A percentile compares a stretch with the other conserved stretches of the same genome.
Evolutionary conservation across 2,797 vertebrate genomes (phyloP).

Genomic region (Syngnathus acus): DNA sequence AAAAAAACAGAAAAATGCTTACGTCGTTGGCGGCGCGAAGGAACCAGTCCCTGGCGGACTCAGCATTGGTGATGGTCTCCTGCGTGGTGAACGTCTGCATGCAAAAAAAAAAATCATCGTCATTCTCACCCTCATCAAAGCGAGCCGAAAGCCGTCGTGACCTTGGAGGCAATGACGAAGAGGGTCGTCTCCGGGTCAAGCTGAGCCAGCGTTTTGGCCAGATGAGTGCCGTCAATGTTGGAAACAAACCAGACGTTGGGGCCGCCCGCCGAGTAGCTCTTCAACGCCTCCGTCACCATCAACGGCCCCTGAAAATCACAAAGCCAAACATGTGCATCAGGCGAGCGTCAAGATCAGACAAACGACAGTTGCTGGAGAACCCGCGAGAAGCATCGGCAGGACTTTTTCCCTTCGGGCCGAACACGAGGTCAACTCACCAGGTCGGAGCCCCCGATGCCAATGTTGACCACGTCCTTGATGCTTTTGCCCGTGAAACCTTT

Average conservation of each 20-base stretch:
- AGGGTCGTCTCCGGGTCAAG: slow-evolving; percentile 83
- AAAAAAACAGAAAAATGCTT: slow-evolving; percentile 49
- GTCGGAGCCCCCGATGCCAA: slow-evolving; percentile 94
- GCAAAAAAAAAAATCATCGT: background rate
- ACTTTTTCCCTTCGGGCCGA: background rate
- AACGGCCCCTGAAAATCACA: slow-evolving; percentile 77
- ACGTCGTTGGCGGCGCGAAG: slow-evolving; percentile 80
- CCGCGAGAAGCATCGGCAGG: no score
- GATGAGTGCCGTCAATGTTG: slow-evolving; percentile 94
- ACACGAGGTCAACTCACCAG: slow-evolving; percentile 71
- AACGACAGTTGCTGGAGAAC: no score
- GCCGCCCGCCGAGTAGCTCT: slow-evolving; percentile 83
- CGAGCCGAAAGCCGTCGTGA: slow-evolving; percentile 28
- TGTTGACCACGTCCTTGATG: slow-evolving; percentile 89
- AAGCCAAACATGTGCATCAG: no score
- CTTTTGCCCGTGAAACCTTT: slow-evolving; percentile 87
- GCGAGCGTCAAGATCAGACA: no score
- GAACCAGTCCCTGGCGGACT: slow-evolving; percentile 94
- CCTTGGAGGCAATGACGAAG: slow-evolving; percentile 96
- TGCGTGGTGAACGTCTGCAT: slow-evolving; percentile 94
- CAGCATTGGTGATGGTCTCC: slow-evolving; percentile 97
- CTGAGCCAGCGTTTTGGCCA: slow-evolving; percentile 83
- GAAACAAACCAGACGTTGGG: slow-evolving; percentile 96
- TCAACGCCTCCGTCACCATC: slow-evolving; percentile 96
- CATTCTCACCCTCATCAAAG: background rate